A percentile compares a stretch with the other conserved stretches of the same genome.
These are phyloP conservation scores for Patella pellucida DNA, from an alignment of 2,888 invertebrate species.

Conservation along the genomic window DNA sequence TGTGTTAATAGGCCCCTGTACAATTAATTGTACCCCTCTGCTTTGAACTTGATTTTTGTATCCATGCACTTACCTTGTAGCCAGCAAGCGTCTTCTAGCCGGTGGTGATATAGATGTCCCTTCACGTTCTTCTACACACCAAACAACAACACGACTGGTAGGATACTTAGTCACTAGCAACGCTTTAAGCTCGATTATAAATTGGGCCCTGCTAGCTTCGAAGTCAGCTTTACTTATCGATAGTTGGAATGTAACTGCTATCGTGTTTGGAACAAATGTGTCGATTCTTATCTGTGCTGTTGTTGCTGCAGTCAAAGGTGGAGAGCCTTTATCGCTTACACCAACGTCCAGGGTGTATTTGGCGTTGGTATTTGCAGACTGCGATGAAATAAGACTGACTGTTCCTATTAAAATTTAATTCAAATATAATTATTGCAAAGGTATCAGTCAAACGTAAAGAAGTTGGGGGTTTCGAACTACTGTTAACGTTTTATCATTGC, in stretches of 20 bases:
- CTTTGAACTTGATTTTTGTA: neutral
- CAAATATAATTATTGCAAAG: no score
- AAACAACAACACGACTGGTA: conserved; percentile 42
- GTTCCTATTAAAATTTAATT: neutral
- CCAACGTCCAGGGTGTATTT: conserved; percentile 45
- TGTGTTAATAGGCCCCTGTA: no score
- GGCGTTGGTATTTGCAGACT: conserved; percentile 32
- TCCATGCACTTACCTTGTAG: conserved; percentile 31
- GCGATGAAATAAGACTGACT: neutral
- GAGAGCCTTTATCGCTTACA: conserved; percentile 50
- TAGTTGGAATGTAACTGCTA: conserved; percentile 42
- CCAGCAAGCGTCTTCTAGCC: conserved; percentile 24
- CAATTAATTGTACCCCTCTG: neutral
- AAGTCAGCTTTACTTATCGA: conserved; percentile 41
- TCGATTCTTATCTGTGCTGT: conserved; percentile 55
- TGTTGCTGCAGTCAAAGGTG: conserved; percentile 37
- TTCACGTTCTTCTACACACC: conserved; percentile 47
- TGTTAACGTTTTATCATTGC: no score
- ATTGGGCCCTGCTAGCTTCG: conserved; percentile 37
- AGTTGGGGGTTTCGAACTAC: no score
- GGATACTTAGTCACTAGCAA: conserved; percentile 40
- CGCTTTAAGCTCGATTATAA: conserved; percentile 45
- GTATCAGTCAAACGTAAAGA: no score
- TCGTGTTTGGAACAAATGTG: conserved; percentile 47
- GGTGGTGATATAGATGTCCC: conserved; percentile 25